Percentiles rank a stretch among this genome's conserved stretches.
phyloP scores from a whole-genome alignment of 2,797 vertebrate genomes.

The Acipenser oxyrinchus region DNA sequence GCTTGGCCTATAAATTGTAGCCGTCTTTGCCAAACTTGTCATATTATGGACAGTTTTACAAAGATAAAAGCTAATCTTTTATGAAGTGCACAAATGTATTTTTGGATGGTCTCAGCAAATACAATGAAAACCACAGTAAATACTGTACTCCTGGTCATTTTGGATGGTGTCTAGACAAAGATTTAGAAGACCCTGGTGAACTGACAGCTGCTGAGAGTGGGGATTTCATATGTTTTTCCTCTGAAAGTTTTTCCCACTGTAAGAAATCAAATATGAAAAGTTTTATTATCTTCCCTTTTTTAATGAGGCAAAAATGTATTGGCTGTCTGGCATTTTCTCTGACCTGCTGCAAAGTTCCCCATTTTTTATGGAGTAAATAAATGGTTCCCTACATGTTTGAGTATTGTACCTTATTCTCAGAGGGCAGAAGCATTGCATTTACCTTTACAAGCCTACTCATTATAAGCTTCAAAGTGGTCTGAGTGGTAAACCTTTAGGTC shows the following conservation, averaged over 20 bases:
- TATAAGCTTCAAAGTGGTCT: conserved; percentile 49
- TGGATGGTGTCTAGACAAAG: too few species aligned
- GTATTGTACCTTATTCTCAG: conserved; percentile 54
- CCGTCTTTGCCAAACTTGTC: too few species aligned
- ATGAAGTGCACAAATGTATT: too few species aligned
- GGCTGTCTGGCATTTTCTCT: conserved; percentile 49
- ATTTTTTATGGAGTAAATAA: conserved; percentile 76
- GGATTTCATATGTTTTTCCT: too few species aligned
- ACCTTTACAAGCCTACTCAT: conserved; percentile 56
- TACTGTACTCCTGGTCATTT: too few species aligned
- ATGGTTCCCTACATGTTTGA: conserved; percentile 44
- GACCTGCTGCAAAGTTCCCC: conserved; percentile 33
- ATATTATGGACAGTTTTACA: too few species aligned
- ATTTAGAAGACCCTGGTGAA: too few species aligned
- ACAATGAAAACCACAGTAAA: too few species aligned
- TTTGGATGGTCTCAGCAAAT: too few species aligned
- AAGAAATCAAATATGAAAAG: not conserved
- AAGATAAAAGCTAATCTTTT: too few species aligned
- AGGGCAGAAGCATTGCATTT: conserved; percentile 58
- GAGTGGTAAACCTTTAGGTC: conserved; percentile 63
- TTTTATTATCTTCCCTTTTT: conserved; percentile 40
- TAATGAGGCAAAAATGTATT: conserved; percentile 63
- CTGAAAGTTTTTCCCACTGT: conserved; percentile 6
- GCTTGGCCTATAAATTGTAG: too few species aligned
- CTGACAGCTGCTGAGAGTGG: too few species aligned